Percentiles rank a stretch among this genome's conserved stretches.
Evolutionary conservation across 2,113 vertebrate genomes (phyloP).

Genomic region (Gopherus evgoodei): DNA sequence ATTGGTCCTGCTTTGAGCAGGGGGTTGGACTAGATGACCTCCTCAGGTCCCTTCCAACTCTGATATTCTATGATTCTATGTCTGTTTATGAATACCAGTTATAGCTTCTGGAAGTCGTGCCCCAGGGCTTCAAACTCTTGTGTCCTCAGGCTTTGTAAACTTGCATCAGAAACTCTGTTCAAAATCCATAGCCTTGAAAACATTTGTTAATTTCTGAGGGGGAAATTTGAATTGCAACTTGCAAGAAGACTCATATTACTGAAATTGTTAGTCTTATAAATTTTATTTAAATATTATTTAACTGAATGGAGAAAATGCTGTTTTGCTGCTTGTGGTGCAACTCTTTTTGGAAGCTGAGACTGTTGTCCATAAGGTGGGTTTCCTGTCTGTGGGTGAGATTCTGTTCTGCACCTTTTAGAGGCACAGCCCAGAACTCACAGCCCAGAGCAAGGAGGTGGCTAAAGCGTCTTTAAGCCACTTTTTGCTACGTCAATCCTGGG

Average conservation of each 20-base stretch:
- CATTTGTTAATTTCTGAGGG: neutral
- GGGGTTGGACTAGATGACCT: too few relatives aligned
- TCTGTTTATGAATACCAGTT: neutral
- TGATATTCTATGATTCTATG: too few relatives aligned
- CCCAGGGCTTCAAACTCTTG: neutral
- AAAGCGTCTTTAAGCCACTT: neutral
- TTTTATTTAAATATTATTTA: neutral
- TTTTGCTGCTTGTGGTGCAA: too few relatives aligned
- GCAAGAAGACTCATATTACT: neutral
- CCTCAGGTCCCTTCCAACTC: too few relatives aligned
- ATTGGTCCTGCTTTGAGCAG: too few relatives aligned
- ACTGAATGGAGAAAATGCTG: neutral
- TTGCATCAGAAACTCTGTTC: neutral
- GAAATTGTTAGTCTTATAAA: neutral
- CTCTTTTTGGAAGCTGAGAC: too few relatives aligned
- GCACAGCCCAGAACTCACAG: neutral
- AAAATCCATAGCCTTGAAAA: neutral
- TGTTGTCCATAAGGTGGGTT: too few relatives aligned
- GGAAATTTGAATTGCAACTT: neutral
- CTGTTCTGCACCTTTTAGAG: neutral
- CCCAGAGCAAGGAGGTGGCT: neutral
- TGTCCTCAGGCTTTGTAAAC: neutral
- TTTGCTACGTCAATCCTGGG: too few relatives aligned
- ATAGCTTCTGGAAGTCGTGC: neutral
- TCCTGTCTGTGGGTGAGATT: neutral